Evolutionary conservation across 2,113 vertebrate genomes (phyloP), one percentile per base, ranked within the genome.

Genomic region (Lampris incognitus): DNA sequence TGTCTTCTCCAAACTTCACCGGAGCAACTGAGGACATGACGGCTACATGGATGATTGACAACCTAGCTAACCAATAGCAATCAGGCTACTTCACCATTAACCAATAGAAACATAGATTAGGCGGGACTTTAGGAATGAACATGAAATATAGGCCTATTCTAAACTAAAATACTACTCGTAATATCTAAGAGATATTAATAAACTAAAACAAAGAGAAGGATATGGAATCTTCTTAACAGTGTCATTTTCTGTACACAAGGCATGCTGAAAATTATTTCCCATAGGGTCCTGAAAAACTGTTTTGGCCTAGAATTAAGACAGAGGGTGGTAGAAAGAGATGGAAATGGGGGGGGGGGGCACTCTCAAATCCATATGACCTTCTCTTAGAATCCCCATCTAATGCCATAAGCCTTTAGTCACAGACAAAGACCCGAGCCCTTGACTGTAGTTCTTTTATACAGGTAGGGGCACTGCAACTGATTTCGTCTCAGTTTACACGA

Each of bases 331-430:
- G 72, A 74, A 88, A 91, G 92, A 94, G 92, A 93, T 94, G 92
- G 92, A 78, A 69, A 44, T 69, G 40, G 69, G 57, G 68, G 82
- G 58, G 75, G 66, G 81, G 85, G 86, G 82, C 85, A 90, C 81
- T 85, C 85, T 75, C 69, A 66, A 78, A 79, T 86, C 94, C 93
- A 93, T 95, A 94, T 95, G 93, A 88, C 86, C 68, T 65, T 6
- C 58, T 83, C 81, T 73, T 83, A 60, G 62, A 75, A 44, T 83
- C 78, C 86, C 84, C 87, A 78, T 83, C 83, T 81, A 82, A 84
- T 67, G 74, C 73, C 77, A 81, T 74, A 76, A 86, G 88, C 84
- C 81, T 76, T 79, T 42, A n/a, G 79, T 71, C 73, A 59, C 67
- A 79, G 77, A 91, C 86, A 91, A 91, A 90, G 73, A 56, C n/a